These are phyloP conservation scores for Arenaria interpres DNA, from an alignment of 2,113 vertebrate genomes.

Conservation along the genomic window DNA sequence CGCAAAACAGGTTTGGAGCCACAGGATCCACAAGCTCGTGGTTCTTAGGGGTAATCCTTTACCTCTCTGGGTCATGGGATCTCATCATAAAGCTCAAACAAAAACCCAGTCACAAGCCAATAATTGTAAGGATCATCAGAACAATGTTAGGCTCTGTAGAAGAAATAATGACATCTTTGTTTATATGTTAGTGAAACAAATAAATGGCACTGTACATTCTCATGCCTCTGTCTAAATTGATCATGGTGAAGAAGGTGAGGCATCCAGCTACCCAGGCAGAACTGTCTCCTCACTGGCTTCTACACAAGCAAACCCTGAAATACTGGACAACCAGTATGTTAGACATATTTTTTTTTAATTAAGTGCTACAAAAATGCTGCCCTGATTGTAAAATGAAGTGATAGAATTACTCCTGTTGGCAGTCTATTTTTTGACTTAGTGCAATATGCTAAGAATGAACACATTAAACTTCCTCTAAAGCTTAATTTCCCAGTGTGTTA, in stretches of 20 bases:
- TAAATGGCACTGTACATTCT: not conserved
- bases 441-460: not conserved
- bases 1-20: not conserved
- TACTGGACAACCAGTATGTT: not conserved
- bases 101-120: not conserved
- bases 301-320: not conserved
- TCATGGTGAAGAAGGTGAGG: not conserved
- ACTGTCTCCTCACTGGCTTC: not conserved
- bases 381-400: not conserved
- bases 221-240: not conserved
- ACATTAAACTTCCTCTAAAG: not conserved
- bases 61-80: not conserved
- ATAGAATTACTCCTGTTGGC: not conserved
- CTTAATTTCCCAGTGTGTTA: not conserved
- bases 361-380: not conserved
- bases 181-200: not conserved
- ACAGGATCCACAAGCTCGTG: not conserved
- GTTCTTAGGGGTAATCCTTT: not conserved
- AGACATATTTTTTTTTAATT: not conserved
- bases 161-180: not conserved
- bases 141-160: not conserved
- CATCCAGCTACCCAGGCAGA: not conserved
- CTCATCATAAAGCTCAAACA: not conserved
- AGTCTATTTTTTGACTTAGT: not conserved
- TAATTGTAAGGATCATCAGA: not conserved